Conservation (phyloP, 2,797 vertebrate species). For the Xenentodon cancila region DNA sequence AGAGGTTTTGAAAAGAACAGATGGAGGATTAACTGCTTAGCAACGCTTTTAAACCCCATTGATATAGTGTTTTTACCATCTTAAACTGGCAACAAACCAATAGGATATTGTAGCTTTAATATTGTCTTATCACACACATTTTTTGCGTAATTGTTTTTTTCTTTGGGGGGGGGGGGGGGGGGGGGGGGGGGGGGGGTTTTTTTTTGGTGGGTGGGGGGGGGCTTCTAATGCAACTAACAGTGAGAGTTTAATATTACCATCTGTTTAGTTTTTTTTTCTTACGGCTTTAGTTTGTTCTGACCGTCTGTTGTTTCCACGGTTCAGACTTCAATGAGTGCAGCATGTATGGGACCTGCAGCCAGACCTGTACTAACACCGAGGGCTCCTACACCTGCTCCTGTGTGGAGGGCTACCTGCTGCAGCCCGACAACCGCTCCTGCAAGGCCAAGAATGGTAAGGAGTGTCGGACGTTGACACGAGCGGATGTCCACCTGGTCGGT, state of each 20-base stretch:
- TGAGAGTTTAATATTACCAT: conserved; percentile 2
- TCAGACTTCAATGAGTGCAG: conserved; percentile 95
- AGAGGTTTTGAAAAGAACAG: no score
- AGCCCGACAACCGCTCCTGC: conserved; percentile 97
- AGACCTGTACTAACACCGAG: conserved; percentile 91
- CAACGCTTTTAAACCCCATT: no score
- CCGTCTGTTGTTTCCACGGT: conserved; percentile 37
- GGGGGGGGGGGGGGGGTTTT: no score
- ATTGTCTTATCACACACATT: no score
- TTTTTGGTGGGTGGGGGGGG: no score
- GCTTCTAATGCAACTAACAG: no score
- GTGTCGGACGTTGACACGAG: neutral
- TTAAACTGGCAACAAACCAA: no score
- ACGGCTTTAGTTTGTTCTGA: conserved; percentile 7
- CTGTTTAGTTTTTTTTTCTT: conserved; percentile 1
- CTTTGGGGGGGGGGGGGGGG: no score
- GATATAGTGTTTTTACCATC: no score
- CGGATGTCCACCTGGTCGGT: neutral
- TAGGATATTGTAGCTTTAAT: no score
- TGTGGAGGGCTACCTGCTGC: conserved; percentile 94
- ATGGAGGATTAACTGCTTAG: no score
- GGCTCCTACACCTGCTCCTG: conserved; percentile 93
- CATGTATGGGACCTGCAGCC: conserved; percentile 94
- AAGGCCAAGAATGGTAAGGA: conserved; percentile 94
- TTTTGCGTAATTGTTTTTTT: no score